Evolutionary conservation across 2,797 vertebrate genomes (phyloP).

Genomic region (Gallinago solitaria): DNA sequence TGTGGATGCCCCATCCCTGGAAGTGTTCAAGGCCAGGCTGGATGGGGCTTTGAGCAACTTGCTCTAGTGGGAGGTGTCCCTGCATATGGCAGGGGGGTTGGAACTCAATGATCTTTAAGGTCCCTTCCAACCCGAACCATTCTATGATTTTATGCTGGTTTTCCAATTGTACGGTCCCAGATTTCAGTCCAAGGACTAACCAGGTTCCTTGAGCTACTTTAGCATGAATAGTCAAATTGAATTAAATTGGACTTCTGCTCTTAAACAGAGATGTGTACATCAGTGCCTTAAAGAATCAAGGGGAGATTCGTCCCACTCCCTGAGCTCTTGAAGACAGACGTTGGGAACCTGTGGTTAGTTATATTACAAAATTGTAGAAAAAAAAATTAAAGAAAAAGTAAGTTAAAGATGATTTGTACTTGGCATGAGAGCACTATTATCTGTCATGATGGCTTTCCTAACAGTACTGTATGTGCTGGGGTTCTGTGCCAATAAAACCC

Average conservation of each 20-base stretch:
- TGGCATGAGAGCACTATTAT: neutral
- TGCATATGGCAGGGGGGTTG: too few relatives aligned
- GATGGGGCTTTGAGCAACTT: too few relatives aligned
- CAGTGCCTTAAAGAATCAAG: neutral
- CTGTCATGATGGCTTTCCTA: neutral
- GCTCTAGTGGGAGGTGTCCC: too few relatives aligned
- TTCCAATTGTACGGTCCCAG: neutral
- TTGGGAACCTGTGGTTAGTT: neutral
- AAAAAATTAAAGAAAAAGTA: neutral
- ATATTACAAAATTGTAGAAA: neutral
- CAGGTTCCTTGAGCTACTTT: neutral
- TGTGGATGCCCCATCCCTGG: too few relatives aligned
- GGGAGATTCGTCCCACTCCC: neutral
- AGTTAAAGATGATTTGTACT: neutral
- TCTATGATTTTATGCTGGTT: neutral
- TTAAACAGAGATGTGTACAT: neutral
- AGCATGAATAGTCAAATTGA: neutral
- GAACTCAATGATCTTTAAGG: too few relatives aligned
- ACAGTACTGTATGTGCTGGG: neutral
- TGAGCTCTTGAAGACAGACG: neutral
- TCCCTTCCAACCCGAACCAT: too few relatives aligned
- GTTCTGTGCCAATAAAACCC: conserved; percentile 1
- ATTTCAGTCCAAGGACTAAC: neutral
- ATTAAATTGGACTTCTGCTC: neutral
- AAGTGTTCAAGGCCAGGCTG: too few relatives aligned